Conservation (phyloP, 2,888 invertebrate species). For the Apamea anceps region DNA sequence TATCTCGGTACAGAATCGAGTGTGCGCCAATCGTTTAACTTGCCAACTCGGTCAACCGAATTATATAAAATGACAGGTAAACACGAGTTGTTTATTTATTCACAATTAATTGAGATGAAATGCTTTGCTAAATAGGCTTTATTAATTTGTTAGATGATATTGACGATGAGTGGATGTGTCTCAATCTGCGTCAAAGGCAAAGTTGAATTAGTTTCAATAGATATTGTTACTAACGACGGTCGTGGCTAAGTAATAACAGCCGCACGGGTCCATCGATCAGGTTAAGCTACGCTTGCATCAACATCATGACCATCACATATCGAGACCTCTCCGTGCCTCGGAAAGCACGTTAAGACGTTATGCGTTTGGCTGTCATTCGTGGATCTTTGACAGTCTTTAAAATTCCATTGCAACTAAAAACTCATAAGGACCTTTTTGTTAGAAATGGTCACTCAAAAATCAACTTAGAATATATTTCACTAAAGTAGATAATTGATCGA, state of each 20-base stretch:
- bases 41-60: conserved; percentile 66
- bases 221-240: background rate
- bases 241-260: background rate
- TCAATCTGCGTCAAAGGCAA: background rate
- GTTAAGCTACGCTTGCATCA: background rate
- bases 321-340: background rate
- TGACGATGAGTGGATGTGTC: background rate
- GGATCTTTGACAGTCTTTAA: background rate
- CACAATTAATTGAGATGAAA: conserved; percentile 49
- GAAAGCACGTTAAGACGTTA: background rate
- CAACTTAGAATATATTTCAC: too few relatives aligned
- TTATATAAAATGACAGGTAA: conserved; percentile 61
- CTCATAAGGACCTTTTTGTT: too few relatives aligned
- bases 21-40: conserved; percentile 55
- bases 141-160: conserved; percentile 27
- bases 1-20: conserved; percentile 47
- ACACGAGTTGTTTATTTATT: conserved; percentile 50
- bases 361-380: background rate
- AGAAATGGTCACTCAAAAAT: too few relatives aligned
- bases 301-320: background rate
- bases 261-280: background rate
- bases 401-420: too few relatives aligned
- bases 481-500: too few relatives aligned
- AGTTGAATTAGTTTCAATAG: background rate
- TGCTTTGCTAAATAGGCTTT: conserved; percentile 20